Base-by-base conservation (phyloP, 2,797 vertebrate species). In the Euthynnus affinis region DNA sequence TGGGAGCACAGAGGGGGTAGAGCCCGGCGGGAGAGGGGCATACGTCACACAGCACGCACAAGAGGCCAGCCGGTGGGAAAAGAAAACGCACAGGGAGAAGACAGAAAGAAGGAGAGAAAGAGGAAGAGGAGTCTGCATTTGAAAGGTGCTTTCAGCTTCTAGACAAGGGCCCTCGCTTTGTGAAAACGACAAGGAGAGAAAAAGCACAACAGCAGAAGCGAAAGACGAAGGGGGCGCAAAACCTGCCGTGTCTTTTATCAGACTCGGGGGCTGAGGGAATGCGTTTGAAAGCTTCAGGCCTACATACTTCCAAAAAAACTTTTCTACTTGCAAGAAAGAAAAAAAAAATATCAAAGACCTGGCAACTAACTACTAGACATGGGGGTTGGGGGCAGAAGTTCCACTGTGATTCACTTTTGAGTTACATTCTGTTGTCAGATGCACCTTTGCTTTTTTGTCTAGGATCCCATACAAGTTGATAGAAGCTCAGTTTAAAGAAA, bases 1-100 rank as follows among this genome's bases (percentile, higher is more conserved):
- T 78, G 93, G 92, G 94, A 95, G 90, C 84, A 66, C 84, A 87
- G 89, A 91, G 89, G 92, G 94, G 93, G 89, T 86, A 92, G 81
- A 91, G 84, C 91, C 87, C 78, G 69, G 82, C 87, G 91, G 85
- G 89, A 90, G 91, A 90, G 82, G 85, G 88, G 86, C 83, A 90
- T 91, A 93, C 91, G 90, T 91, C 92, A 92, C 84, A 85, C 82
- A 77, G 87, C 85, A 84, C 76, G 85, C 90, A 94, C 81, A 89
- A 92, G 89, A 87, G 91, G 88, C 91, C 91, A 91, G 91, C 85
- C 87, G 81, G 86, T 92, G 90, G 91, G 90, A 89, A 91, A 90
- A 82, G 81, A 86, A 88, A 89, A 83, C 12, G 79, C 88, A 80
- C 67, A 73, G 82, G 82, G 88, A 82, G 72, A 86, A 76, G 84